A percentile compares a stretch with the other conserved stretches of the same genome.
phyloP scores from a whole-genome alignment of 1,140 invertebrate species.

The Schlechtendalia chinensis region DNA sequence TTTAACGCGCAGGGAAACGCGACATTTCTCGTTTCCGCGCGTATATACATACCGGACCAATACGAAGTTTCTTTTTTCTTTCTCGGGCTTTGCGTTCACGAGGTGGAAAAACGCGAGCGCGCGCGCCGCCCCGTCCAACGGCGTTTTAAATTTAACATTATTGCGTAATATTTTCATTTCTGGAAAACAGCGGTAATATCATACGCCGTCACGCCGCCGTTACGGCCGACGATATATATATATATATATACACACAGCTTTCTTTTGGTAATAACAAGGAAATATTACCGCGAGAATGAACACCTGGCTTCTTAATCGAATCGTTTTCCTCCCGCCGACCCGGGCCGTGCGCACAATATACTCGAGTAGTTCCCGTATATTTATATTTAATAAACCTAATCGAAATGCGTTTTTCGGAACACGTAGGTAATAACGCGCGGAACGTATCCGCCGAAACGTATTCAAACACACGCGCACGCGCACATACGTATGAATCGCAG shows the following conservation, averaged over 20 bases:
- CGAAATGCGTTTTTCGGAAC: constrained; percentile 6
- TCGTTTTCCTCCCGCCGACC: neutral
- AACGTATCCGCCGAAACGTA: too few relatives aligned
- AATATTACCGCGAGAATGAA: constrained; percentile 22
- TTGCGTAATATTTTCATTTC: constrained; percentile 22
- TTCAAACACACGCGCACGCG: too few relatives aligned
- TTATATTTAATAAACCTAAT: constrained; percentile 37
- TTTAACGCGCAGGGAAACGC: neutral
- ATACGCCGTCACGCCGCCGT: neutral
- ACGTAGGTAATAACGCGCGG: too few relatives aligned
- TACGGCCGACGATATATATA: neutral
- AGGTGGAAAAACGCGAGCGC: constrained; percentile 42
- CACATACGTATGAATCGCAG: too few relatives aligned
- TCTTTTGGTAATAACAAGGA: constrained; percentile 19
- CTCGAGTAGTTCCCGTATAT: neutral
- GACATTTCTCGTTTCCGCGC: neutral
- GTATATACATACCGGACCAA: neutral
- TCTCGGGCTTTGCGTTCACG: constrained; percentile 29
- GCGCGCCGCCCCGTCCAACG: neutral
- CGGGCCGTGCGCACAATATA: neutral
- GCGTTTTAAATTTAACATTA: constrained; percentile 37
- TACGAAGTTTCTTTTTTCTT: neutral
- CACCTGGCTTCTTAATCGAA: constrained; percentile 42
- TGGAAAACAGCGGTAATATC: constrained; percentile 23
- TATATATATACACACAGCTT: neutral